Evolutionary conservation across 2,888 invertebrate genomes (phyloP).

Genomic region (Hipparchia semele): DNA sequence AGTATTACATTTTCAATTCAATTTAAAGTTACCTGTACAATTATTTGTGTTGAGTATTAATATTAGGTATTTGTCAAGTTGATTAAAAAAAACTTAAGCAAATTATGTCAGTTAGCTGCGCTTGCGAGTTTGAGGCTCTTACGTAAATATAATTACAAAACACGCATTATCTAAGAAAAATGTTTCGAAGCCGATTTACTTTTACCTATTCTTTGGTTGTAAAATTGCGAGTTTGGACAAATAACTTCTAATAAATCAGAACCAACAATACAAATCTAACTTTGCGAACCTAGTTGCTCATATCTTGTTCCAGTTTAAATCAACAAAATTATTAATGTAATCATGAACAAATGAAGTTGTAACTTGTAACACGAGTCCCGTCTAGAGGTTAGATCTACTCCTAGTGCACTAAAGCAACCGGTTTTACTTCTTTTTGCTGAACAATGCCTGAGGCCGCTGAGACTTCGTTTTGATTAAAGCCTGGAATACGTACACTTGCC

Average conservation of each 20-base stretch:
- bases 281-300: no score
- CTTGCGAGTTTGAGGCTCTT: conserved; percentile 7
- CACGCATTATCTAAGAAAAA: not conserved
- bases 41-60: not conserved
- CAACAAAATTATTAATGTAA: conserved; percentile 20
- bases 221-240: conserved; percentile 1
- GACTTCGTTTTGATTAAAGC: conserved; percentile 22
- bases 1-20: no score
- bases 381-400: conserved; percentile 36
- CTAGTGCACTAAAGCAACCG: conserved; percentile 41
- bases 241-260: not conserved
- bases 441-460: conserved; percentile 42
- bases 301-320: not conserved
- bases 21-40: no score
- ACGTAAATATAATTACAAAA: conserved; percentile 1
- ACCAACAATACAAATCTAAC: no score
- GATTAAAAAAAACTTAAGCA: conserved; percentile 10
- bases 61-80: not conserved
- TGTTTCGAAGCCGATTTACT: not conserved
- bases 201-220: not conserved
- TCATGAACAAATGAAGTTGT: conserved; percentile 30
- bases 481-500: conserved; percentile 3
- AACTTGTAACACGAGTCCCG: conserved; percentile 33
- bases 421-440: conserved; percentile 45
- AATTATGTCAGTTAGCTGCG: conserved; percentile 12